Evolutionary conservation across 1,140 invertebrate species (phyloP).

Genomic region (Melitaea cinxia): DNA sequence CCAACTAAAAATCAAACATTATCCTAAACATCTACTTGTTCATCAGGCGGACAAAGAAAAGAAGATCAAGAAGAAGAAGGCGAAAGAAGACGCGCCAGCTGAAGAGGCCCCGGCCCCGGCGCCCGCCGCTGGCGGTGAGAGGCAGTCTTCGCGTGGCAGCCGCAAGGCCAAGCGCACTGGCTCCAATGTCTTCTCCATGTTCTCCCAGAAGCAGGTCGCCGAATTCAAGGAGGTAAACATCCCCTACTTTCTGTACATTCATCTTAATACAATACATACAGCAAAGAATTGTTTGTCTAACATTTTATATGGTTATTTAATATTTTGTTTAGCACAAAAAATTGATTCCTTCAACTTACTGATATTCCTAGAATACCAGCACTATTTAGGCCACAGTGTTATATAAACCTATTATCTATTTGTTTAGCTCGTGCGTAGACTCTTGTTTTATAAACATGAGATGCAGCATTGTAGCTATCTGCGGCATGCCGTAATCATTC

Average conservation of each 20-base stretch:
- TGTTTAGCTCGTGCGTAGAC: constrained; percentile 23
- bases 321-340: too few species aligned
- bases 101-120: constrained; percentile 84
- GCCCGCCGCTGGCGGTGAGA: constrained; percentile 81
- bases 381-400: background rate
- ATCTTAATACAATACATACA: too few species aligned
- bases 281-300: too few species aligned
- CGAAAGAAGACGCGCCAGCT: constrained; percentile 85
- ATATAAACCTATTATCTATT: background rate
- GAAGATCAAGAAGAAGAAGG: constrained; percentile 92
- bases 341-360: too few species aligned
- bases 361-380: background rate
- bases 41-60: constrained; percentile 81
- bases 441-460: constrained; percentile 38
- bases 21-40: background rate
- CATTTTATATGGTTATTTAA: too few species aligned
- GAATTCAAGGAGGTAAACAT: constrained; percentile 95
- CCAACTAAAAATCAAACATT: background rate
- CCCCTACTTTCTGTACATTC: too few species aligned
- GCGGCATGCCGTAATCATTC: background rate
- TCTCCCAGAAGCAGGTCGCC: constrained; percentile 96
- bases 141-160: constrained; percentile 84
- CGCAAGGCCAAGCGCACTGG: constrained; percentile 92
- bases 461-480: background rate
- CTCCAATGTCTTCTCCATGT: constrained; percentile 97